These are phyloP conservation scores for Bufotes viridis DNA, from an alignment of 2,797 vertebrate species.

Conservation along the genomic window DNA sequence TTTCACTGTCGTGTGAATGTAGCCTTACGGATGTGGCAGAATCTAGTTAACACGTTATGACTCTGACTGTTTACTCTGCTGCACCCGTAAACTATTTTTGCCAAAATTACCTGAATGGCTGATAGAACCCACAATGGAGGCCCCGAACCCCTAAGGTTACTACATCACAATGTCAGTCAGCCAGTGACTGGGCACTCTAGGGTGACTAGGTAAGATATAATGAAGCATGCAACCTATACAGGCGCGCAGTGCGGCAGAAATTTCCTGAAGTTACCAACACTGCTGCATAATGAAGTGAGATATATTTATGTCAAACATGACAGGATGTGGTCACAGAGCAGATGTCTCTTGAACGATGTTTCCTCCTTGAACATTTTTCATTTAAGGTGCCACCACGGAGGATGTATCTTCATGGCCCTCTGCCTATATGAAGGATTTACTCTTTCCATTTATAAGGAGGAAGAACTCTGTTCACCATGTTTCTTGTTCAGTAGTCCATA, in stretches of 20 bases:
- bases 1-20: too few species aligned
- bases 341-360: neutral
- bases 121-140: neutral
- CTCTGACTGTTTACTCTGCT: too few species aligned
- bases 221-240: neutral
- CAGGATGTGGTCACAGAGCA: slow-evolving; percentile 32
- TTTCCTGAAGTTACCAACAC: neutral
- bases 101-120: too few species aligned
- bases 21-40: accelerated
- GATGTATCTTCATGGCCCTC: neutral
- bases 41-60: too few species aligned
- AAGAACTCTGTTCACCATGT: neutral
- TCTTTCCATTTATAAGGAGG: neutral
- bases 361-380: neutral
- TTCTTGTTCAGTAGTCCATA: neutral
- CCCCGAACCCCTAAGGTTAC: neutral
- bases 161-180: neutral
- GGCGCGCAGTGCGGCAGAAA: neutral
- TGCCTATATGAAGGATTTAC: neutral
- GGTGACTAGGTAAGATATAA: neutral
- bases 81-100: too few species aligned
- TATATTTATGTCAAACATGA: slow-evolving; percentile 1
- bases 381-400: neutral
- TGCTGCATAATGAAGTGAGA: slow-evolving; percentile 4
- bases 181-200: neutral